phyloP scores from a whole-genome alignment of 2,113 vertebrate genomes.

The Dermatemys mawii region DNA sequence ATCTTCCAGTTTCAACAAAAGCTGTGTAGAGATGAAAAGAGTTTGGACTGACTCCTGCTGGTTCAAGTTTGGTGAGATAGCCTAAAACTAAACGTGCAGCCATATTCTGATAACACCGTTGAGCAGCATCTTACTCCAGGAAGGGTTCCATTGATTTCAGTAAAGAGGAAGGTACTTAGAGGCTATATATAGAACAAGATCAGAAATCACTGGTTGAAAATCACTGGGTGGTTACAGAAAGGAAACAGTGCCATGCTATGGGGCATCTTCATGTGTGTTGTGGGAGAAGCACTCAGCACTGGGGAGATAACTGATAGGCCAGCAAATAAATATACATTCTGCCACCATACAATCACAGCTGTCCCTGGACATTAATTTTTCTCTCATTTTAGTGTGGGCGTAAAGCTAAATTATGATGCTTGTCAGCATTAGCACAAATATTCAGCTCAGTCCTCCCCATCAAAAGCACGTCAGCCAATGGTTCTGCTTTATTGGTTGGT shows the following conservation, averaged over 20 bases:
- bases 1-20: not conserved
- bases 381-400: constrained; percentile 17
- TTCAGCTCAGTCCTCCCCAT: accelerated
- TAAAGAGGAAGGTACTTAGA: not conserved
- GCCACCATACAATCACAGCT: not conserved
- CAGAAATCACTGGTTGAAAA: not conserved
- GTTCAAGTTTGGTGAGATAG: not conserved
- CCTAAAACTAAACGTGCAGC: not conserved
- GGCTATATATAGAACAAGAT: not conserved
- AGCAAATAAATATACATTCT: not conserved
- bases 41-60: not conserved
- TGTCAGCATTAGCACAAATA: constrained; percentile 26
- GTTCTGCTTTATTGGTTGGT: not conserved
- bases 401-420: constrained; percentile 26
- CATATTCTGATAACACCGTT: not conserved
- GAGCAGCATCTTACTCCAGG: not conserved
- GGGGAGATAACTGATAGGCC: not conserved
- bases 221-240: not conserved
- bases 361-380: constrained; percentile 42
- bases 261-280: not conserved
- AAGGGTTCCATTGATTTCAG: not conserved
- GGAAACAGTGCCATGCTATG: not conserved
- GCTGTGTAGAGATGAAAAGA: not conserved
- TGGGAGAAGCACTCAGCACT: not conserved
- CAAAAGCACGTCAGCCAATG: not conserved